Percentiles rank a stretch among this genome's conserved stretches.
phyloP scores from a whole-genome alignment of 2,888 invertebrate species.

The Euphydryas editha region DNA sequence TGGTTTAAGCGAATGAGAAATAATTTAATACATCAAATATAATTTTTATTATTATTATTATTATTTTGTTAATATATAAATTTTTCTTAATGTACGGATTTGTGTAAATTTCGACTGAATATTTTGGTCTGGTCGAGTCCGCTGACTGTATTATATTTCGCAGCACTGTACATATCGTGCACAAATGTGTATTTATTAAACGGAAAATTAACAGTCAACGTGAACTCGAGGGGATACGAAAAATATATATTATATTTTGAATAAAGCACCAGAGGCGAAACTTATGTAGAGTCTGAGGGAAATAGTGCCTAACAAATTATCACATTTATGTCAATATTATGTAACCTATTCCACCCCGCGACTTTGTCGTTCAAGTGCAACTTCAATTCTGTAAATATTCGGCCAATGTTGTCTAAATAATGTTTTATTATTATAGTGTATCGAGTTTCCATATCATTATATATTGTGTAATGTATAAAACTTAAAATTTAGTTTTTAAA shows the following conservation, averaged over 20 bases:
- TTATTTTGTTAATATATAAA: constrained; percentile 47
- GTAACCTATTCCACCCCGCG: neutral
- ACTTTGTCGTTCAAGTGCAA: constrained; percentile 20
- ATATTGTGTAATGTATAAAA: constrained; percentile 70
- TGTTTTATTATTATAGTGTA: constrained; percentile 65
- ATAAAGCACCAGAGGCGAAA: constrained; percentile 68
- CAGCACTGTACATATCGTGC: constrained; percentile 72
- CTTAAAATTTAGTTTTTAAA: constrained; percentile 73
- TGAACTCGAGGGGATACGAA: constrained; percentile 62
- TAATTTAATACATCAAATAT: constrained; percentile 80
- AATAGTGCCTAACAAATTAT: constrained; percentile 2
- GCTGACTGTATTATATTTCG: constrained; percentile 27
- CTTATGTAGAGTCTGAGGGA: constrained; percentile 43
- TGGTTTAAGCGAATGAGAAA: constrained; percentile 65
- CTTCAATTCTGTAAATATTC: constrained; percentile 60
- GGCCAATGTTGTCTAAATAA: constrained; percentile 55
- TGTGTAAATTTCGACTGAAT: constrained; percentile 45
- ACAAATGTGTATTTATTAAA: constrained; percentile 66
- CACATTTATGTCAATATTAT: neutral
- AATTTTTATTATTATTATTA: constrained; percentile 48
- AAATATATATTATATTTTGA: constrained; percentile 51
- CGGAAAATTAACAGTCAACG: constrained; percentile 43
- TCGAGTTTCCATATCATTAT: constrained; percentile 67
- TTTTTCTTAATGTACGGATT: constrained; percentile 31
- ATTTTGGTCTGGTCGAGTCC: constrained; percentile 17